These are phyloP conservation scores for Dendronephthya gigantea DNA, from an alignment of 64 coral and sea anemone species.

Conservation along the genomic window DNA sequence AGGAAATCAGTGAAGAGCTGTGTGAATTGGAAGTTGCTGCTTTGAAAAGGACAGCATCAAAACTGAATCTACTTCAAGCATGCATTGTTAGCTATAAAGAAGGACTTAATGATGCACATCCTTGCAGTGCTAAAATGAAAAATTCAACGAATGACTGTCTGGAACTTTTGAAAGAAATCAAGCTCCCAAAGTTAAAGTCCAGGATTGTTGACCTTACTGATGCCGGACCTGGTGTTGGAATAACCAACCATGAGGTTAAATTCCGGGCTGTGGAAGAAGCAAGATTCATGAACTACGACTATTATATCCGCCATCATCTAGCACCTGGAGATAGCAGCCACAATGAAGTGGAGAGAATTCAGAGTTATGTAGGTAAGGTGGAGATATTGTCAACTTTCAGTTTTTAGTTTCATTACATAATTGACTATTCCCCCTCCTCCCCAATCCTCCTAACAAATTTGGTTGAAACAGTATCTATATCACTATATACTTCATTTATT, in stretches of 20 bases:
- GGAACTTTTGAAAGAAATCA: constrained; percentile 14
- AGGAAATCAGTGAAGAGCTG: background rate
- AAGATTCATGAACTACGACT: constrained; percentile 8
- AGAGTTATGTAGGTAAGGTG: constrained; percentile 33
- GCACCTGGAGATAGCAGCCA: constrained; percentile 35
- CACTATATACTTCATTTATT: background rate
- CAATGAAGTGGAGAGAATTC: constrained; percentile 29
- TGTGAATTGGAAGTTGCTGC: constrained; percentile 21
- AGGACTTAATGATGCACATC: background rate
- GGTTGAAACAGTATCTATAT: too few species aligned
- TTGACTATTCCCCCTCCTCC: too few species aligned
- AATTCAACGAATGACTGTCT: constrained; percentile 11
- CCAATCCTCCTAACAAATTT: too few species aligned
- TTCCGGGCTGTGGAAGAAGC: constrained; percentile 16
- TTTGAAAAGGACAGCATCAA: background rate
- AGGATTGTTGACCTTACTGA: constrained; percentile 15
- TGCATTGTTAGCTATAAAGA: background rate
- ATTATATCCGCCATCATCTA: constrained; percentile 31
- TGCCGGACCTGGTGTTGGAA: constrained; percentile 17
- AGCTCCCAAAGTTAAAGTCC: constrained; percentile 12
- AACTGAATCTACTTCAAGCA: constrained; percentile 20
- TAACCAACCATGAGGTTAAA: constrained; percentile 31
- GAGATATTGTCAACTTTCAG: too few species aligned
- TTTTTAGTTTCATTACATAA: too few species aligned
- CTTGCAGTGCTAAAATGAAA: constrained; percentile 9